Conservation (phyloP, 2,797 vertebrate genomes). For the Gymnopithys bicolor region DNA sequence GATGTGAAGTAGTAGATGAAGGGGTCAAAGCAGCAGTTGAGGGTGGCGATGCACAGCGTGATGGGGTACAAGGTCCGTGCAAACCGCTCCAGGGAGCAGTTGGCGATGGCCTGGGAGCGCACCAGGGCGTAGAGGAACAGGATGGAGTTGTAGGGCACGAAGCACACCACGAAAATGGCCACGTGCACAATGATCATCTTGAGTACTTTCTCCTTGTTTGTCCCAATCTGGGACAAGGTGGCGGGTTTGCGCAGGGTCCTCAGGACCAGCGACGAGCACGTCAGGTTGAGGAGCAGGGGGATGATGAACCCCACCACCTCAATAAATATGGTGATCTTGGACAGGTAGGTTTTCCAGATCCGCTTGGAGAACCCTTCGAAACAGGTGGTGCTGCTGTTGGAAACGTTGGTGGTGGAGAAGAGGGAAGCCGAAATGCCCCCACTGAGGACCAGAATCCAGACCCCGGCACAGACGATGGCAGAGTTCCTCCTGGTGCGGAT, state of each 20-base stretch:
- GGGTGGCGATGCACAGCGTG: conserved; percentile 91
- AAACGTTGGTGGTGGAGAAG: conserved; percentile 94
- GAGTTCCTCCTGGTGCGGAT: conserved; percentile 91
- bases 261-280: conserved; percentile 93
- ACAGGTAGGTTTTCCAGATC: conserved; percentile 96
- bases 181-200: conserved; percentile 96
- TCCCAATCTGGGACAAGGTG: conserved; percentile 89
- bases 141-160: conserved; percentile 96
- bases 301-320: conserved; percentile 97
- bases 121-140: conserved; percentile 96
- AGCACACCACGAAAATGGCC: conserved; percentile 95
- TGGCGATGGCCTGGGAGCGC: conserved; percentile 90
- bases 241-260: conserved; percentile 90
- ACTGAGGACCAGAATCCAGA: conserved; percentile 94
- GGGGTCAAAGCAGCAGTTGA: conserved; percentile 97
- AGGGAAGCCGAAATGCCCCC: conserved; percentile 95
- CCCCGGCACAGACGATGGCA: conserved; percentile 88
- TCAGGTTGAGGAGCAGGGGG: conserved; percentile 91
- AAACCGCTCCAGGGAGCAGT: conserved; percentile 90
- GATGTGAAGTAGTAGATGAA: conserved; percentile 98
- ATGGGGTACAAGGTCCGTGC: conserved; percentile 94
- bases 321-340: conserved; percentile 98
- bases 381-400: conserved; percentile 89
- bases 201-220: conserved; percentile 93
- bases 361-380: conserved; percentile 97